Percentiles rank a stretch among this genome's conserved stretches.
phyloP scores from a whole-genome alignment of 2,797 vertebrate species.

The Danio jaintianensis region DNA sequence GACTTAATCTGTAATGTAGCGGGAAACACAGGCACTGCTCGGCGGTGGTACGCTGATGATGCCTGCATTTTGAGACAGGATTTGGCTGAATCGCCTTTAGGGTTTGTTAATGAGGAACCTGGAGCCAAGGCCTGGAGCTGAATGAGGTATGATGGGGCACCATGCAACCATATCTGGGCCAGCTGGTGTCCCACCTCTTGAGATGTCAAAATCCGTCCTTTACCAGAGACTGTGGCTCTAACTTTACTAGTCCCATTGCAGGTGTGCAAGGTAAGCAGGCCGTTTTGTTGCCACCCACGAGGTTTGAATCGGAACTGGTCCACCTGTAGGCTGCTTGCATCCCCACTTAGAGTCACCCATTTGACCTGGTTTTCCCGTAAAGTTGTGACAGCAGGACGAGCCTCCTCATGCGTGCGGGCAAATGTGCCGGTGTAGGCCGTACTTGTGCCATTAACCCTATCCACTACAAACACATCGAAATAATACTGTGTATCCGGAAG shows the following conservation, averaged over 20 bases:
- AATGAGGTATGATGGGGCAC: constrained; percentile 81
- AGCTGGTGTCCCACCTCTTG: constrained; percentile 79
- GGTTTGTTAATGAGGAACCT: constrained; percentile 14
- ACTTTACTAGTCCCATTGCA: constrained; percentile 77
- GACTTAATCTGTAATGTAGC: constrained; percentile 89
- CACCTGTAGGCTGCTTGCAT: constrained; percentile 16
- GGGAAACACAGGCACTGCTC: constrained; percentile 83
- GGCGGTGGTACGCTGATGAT: constrained; percentile 84
- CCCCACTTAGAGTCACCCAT: constrained; percentile 77
- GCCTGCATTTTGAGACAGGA: constrained; percentile 85
- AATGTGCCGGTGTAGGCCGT: constrained; percentile 82
- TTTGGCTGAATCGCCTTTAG: constrained; percentile 56
- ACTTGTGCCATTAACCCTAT: constrained; percentile 83
- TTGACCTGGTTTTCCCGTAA: constrained; percentile 85
- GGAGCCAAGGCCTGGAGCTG: constrained; percentile 72
- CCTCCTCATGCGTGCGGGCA: constrained; percentile 84
- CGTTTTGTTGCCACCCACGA: constrained; percentile 82
- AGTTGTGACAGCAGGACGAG: constrained; percentile 72
- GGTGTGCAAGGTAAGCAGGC: constrained; percentile 86
- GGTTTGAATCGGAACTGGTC: constrained; percentile 82
- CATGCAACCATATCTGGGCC: constrained; percentile 85
- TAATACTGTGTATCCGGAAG: constrained; percentile 86
- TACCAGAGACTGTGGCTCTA: constrained; percentile 79
- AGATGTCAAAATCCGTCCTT: constrained; percentile 76
- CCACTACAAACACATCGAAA: constrained; percentile 88